A percentile compares a stretch with the other conserved stretches of the same genome.
Conservation (phyloP, 2,888 invertebrate genomes). For the Empis stercorea region DNA sequence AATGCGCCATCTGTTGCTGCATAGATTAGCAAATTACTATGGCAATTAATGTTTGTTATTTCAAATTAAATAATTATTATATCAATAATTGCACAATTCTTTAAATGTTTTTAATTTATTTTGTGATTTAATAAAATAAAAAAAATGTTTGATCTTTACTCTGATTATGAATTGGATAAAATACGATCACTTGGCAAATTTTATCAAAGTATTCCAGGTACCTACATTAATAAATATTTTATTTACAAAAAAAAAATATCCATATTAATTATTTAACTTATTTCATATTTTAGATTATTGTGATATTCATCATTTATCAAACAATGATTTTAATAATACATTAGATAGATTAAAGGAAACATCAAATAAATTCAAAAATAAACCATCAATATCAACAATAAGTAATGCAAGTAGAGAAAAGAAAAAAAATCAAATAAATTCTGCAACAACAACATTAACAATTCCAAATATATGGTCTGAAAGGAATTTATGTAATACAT, state of each 20-base stretch:
- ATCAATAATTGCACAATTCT: no score
- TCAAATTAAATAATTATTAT: no score
- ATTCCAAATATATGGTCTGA: background rate
- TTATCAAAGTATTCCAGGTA: slow-evolving; percentile 60
- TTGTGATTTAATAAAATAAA: background rate
- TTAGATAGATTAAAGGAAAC: slow-evolving; percentile 50
- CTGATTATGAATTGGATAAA: slow-evolving; percentile 21
- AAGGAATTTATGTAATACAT: no score
- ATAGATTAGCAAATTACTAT: no score
- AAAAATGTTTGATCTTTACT: slow-evolving; percentile 23
- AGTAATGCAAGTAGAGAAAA: slow-evolving; percentile 10
- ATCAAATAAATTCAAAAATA: slow-evolving; percentile 23
- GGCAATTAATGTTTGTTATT: no score
- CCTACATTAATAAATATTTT: no score
- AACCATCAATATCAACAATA: slow-evolving; percentile 11
- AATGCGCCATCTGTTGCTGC: no score
- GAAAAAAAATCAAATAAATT: background rate
- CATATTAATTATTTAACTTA: no score
- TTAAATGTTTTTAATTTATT: no score
- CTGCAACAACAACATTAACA: background rate
- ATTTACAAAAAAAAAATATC: no score
- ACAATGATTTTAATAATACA: slow-evolving; percentile 60
- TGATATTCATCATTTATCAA: slow-evolving; percentile 61
- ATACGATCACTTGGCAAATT: slow-evolving; percentile 55
- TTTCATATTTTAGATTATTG: slow-evolving; percentile 50